These are phyloP conservation scores for Pseudorhiza aurosa DNA, from an alignment of 30 jellyfish, hydroid and myxozoan genomes.

Conservation along the genomic window DNA sequence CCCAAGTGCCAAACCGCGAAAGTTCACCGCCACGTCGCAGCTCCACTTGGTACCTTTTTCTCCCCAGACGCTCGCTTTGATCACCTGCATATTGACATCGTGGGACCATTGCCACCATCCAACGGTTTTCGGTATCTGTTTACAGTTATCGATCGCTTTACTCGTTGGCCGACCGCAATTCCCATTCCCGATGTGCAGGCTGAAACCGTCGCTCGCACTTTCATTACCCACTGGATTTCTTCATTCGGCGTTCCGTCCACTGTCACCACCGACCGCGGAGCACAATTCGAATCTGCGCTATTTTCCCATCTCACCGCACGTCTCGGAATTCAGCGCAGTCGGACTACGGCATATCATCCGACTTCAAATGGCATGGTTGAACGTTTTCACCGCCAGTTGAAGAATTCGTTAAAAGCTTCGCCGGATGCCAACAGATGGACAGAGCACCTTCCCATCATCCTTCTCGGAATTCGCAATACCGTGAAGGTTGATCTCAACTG, in stretches of 20 bases:
- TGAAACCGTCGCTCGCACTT: conserved; percentile 16
- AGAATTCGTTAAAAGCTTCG: conserved; percentile 9
- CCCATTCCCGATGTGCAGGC: conserved; percentile 47
- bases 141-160: conserved; percentile 57
- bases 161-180: conserved; percentile 68
- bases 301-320: not conserved
- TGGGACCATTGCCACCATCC: conserved; percentile 50
- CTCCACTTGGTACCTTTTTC: conserved; percentile 32
- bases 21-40: conserved; percentile 17
- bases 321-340: conserved; percentile 21
- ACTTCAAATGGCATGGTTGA: conserved; percentile 65
- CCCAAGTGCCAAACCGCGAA: conserved; percentile 34
- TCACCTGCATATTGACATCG: conserved; percentile 44
- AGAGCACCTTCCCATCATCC: conserved; percentile 35
- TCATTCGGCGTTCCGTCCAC: conserved; percentile 55
- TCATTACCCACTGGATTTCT: conserved; percentile 38
- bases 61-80: conserved; percentile 42
- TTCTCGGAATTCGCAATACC: conserved; percentile 41
- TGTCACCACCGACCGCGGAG: too few relatives aligned
- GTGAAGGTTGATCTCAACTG: conserved; percentile 17
- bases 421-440: conserved; percentile 59
- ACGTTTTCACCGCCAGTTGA: conserved; percentile 52
- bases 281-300: conserved; percentile 38
- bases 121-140: conserved; percentile 12
- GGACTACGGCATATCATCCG: too few relatives aligned